Conservation (phyloP, 2,797 vertebrate species). For the Pagetopsis macropterus region DNA sequence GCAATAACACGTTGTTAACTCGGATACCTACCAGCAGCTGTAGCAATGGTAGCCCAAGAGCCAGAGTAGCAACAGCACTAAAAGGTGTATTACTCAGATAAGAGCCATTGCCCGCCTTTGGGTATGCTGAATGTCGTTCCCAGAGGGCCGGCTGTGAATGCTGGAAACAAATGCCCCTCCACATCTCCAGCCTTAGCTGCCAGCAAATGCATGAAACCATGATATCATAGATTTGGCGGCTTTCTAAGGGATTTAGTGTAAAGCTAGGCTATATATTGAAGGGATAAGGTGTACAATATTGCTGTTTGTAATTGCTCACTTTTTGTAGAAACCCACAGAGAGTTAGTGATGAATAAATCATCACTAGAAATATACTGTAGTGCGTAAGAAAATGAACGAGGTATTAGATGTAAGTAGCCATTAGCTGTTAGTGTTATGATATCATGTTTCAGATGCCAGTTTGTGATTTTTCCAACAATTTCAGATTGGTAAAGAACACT, state of each 20-base stretch:
- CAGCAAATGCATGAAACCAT: constrained; percentile 25
- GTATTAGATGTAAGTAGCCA: neutral
- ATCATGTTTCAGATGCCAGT: neutral
- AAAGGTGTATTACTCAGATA: constrained; percentile 49
- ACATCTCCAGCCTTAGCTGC: constrained; percentile 27
- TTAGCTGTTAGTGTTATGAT: neutral
- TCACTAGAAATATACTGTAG: neutral
- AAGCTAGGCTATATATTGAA: constrained; percentile 6
- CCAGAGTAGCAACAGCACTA: constrained; percentile 13
- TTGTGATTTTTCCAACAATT: neutral
- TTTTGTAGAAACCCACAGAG: constrained; percentile 16
- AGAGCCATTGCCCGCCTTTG: constrained; percentile 33
- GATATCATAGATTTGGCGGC: constrained; percentile 2
- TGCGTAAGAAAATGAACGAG: constrained; percentile 1
- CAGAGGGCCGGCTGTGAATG: constrained; percentile 25
- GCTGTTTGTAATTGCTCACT: constrained; percentile 23
- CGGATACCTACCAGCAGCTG: constrained; percentile 24
- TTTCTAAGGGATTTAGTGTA: constrained; percentile 25
- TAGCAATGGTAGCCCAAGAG: constrained; percentile 12
- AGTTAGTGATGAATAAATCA: constrained; percentile 14
- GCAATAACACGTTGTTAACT: constrained; percentile 26
- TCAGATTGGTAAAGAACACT: neutral
- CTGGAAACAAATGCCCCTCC: constrained; percentile 45
- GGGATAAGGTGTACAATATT: neutral
- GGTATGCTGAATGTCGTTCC: constrained; percentile 38